phyloP scores from a whole-genome alignment of 2,888 invertebrate genomes.

The Proisotoma minuta region DNA sequence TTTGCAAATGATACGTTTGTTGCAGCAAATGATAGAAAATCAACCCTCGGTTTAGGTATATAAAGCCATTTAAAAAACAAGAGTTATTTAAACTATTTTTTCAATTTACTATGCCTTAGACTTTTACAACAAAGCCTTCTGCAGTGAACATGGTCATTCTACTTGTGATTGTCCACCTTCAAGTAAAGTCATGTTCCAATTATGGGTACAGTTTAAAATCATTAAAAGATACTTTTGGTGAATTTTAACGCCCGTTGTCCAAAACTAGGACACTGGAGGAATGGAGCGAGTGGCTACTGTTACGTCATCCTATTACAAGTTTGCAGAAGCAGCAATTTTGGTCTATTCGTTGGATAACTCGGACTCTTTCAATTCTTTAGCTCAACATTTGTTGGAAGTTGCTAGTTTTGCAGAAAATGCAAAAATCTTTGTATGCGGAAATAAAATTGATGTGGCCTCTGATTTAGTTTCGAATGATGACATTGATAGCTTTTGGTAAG shows the following conservation, averaged over 20 bases:
- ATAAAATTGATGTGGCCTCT: conserved; percentile 75
- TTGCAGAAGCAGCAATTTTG: conserved; percentile 87
- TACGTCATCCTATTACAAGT: conserved; percentile 91
- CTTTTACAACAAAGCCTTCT: conserved; percentile 78
- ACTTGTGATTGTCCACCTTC: conserved; percentile 7
- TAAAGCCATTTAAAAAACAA: too few relatives aligned
- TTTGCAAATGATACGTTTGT: conserved; percentile 85
- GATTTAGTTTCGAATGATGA: conserved; percentile 36
- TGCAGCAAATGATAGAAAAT: conserved; percentile 73
- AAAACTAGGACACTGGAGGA: conserved; percentile 94
- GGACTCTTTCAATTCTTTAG: conserved; percentile 84
- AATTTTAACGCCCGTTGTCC: conserved; percentile 64
- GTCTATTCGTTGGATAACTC: conserved; percentile 87
- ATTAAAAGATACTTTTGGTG: background rate
- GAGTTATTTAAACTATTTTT: too few relatives aligned
- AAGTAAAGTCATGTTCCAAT: conserved; percentile 28
- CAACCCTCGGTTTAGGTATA: conserved; percentile 83
- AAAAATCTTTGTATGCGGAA: conserved; percentile 90
- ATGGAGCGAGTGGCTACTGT: conserved; percentile 95
- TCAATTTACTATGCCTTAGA: too few relatives aligned
- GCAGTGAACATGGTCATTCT: conserved; percentile 57
- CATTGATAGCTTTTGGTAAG: conserved; percentile 39
- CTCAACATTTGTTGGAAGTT: conserved; percentile 87
- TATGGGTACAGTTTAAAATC: background rate
- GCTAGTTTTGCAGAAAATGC: conserved; percentile 92